These are phyloP conservation scores for Bilobella aurantiaca DNA, from an alignment of 1,140 invertebrate species.

Conservation along the genomic window DNA sequence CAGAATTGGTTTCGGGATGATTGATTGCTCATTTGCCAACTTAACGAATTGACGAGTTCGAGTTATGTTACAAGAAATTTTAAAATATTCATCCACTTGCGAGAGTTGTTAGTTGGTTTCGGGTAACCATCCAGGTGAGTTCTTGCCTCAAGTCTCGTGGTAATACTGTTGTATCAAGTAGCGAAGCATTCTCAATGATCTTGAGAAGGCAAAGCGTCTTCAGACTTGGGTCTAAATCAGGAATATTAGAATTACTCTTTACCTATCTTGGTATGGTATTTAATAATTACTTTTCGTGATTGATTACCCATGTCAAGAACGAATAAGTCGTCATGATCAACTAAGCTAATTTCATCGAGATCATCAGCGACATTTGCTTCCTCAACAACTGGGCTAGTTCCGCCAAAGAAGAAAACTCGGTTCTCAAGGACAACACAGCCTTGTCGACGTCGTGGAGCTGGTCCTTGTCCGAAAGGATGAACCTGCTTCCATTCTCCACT, in stretches of 20 bases:
- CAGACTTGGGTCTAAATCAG: slow-evolving; percentile 49
- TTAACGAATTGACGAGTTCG: too few relatives aligned
- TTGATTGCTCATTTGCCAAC: too few relatives aligned
- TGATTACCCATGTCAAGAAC: slow-evolving; percentile 57
- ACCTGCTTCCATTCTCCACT: slow-evolving; percentile 41
- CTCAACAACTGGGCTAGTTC: slow-evolving; percentile 54
- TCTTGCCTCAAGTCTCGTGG: slow-evolving; percentile 53
- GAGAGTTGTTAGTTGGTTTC: slow-evolving; percentile 27
- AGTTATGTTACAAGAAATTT: too few relatives aligned
- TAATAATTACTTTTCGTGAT: not conserved
- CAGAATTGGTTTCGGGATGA: too few relatives aligned
- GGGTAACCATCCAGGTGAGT: slow-evolving; percentile 29
- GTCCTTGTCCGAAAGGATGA: slow-evolving; percentile 48
- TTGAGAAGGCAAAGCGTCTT: slow-evolving; percentile 55
- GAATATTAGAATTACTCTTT: slow-evolving; percentile 13
- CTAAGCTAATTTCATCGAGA: slow-evolving; percentile 40
- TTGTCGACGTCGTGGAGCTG: slow-evolving; percentile 62
- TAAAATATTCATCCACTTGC: slow-evolving; percentile 12
- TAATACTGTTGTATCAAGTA: slow-evolving; percentile 50
- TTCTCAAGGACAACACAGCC: slow-evolving; percentile 61
- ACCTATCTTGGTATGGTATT: not conserved
- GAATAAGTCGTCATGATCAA: slow-evolving; percentile 67
- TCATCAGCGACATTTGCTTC: slow-evolving; percentile 15
- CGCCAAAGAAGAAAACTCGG: slow-evolving; percentile 70
- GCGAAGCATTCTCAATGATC: slow-evolving; percentile 47